These are phyloP conservation scores for Hipparchia sbordonii DNA, from an alignment of 2,888 invertebrate species.

Conservation along the genomic window DNA sequence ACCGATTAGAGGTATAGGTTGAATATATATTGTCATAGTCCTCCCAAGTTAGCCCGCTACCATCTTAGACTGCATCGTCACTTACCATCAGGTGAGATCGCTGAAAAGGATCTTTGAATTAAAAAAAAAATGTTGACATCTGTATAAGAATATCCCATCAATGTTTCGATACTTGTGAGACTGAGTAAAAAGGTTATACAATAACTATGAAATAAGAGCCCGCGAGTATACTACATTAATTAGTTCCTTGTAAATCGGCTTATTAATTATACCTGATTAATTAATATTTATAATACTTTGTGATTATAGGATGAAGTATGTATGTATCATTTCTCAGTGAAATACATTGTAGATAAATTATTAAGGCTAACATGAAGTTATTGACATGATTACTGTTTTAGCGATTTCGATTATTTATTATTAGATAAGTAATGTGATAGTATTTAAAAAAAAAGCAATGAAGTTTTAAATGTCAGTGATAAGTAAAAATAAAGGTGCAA, in stretches of 20 bases:
- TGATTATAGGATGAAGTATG: neutral
- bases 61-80: too few species aligned
- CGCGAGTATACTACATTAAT: slow-evolving; percentile 1
- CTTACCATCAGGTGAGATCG: too few species aligned
- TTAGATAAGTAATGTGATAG: neutral
- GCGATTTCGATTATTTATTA: neutral
- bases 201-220: neutral
- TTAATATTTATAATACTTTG: slow-evolving; percentile 5
- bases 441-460: slow-evolving; percentile 2
- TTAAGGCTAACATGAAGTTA: neutral
- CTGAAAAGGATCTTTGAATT: too few species aligned
- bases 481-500: neutral
- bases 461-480: neutral
- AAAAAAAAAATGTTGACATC: neutral
- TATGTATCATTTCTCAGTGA: neutral
- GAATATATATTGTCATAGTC: too few species aligned
- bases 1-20: too few species aligned
- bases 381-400: neutral
- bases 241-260: neutral
- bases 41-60: too few species aligned
- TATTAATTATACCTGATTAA: neutral
- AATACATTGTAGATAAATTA: neutral
- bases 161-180: neutral
- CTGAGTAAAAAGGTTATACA: slow-evolving; percentile 20
- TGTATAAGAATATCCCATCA: neutral